Base-by-base conservation (phyloP, 2,797 vertebrate species). In the Bovichtus diacanthus region DNA sequence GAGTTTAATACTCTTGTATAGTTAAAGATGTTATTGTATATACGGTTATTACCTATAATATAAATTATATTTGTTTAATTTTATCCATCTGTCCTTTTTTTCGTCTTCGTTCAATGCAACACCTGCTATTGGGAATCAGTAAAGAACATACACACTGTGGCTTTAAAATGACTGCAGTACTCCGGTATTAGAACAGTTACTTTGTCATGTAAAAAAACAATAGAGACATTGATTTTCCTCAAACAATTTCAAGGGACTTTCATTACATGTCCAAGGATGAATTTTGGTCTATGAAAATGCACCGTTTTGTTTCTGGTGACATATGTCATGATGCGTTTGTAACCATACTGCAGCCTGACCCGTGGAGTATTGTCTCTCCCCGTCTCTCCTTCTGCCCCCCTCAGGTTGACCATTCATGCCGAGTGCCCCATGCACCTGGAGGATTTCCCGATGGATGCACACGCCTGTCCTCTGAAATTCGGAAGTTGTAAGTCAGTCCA, bases 401-500 rank as follows among this genome's bases (percentile, higher is more conserved):
- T 78, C 89, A 99, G 98, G 92, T 92, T 99, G 86, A 99, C 98
- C 12, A 99, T 99, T 82, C 97, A 99, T 13, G 98, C 98, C 0
- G 98, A 99, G 92, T 99, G 98, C 68, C 98, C 98, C 63, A 99
- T 99, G 98, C 98, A 99, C 90, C 95, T 99, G 92, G 98, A 99
- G 91, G 98, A 99, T 84, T 99, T 99, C 92, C 98, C 98, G 0
- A 99, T 99, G 98, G 98, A 99, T 39, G 96, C 97, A 18, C 98
- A 99, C 2, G 98, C 97, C 63, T 99, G 98, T 88, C 98, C 98
- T 3, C 94, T 99, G 82, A 99, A 99, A 92, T 99, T 99, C 84
- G 98, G 98, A 93, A 99, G 98, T 92, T 99, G 97, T 99, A 94
- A 94, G 97, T 99, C 71, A 56, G 46, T 61, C 43, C 68, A 78